These are phyloP conservation scores for Scatophagus argus DNA, from an alignment of 2,113 vertebrate species.

Conservation along the genomic window DNA sequence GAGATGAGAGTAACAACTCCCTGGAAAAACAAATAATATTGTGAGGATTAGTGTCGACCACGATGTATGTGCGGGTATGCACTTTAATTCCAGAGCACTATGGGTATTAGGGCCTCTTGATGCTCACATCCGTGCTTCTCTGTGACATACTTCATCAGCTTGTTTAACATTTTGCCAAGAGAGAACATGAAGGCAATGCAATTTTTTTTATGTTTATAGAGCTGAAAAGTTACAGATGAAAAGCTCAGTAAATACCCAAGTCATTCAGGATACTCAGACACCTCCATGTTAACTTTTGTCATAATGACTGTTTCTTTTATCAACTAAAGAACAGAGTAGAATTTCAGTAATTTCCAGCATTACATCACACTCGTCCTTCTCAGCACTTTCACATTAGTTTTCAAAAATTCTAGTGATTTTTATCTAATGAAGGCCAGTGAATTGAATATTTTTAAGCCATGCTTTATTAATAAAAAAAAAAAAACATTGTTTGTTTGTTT, in stretches of 20 bases:
- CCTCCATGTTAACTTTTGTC: background rate
- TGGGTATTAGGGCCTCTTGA: slow-evolving; percentile 25
- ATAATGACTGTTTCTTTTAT: background rate
- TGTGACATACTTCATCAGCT: background rate
- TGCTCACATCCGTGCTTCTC: background rate
- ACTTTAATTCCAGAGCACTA: slow-evolving; percentile 14
- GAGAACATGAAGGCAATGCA: background rate
- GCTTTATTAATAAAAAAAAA: no score
- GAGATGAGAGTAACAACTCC: slow-evolving; percentile 23
- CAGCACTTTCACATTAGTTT: no score
- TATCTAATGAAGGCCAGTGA: no score
- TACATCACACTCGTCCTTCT: background rate
- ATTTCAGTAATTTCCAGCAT: no score
- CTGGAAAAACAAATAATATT: slow-evolving; percentile 40
- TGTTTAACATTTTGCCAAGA: background rate
- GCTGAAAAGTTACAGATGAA: background rate
- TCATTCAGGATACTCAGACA: background rate
- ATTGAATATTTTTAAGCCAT: no score
- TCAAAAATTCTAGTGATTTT: no score
- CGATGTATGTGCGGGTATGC: slow-evolving; percentile 6
- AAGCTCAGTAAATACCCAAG: no score
- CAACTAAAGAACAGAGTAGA: no score
- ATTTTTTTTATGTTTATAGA: background rate
- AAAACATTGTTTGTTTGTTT: background rate
- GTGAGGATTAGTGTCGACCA: slow-evolving; percentile 40